phyloP scores from a whole-genome alignment of 2,888 invertebrate species.

The Odontocerum albicorne region DNA sequence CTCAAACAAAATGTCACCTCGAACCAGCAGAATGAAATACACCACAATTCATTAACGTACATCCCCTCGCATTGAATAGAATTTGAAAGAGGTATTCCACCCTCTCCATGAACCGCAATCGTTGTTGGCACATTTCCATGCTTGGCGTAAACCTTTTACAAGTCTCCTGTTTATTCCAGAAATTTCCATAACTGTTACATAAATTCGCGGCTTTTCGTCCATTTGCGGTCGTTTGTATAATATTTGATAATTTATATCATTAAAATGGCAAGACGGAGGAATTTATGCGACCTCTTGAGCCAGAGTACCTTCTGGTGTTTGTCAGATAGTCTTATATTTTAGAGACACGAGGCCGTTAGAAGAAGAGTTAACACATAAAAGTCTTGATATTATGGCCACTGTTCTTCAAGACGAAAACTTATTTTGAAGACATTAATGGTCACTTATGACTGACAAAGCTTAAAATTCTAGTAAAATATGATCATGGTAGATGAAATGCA shows the following conservation, averaged over 20 bases:
- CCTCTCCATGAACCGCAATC: conserved; percentile 13
- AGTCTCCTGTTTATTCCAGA: conserved; percentile 32
- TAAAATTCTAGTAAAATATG: too few species aligned
- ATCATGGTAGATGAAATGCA: too few species aligned
- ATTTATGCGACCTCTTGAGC: conserved; percentile 15
- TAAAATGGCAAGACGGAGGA: conserved; percentile 23
- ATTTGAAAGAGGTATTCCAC: conserved; percentile 17
- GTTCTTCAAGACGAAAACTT: too few species aligned
- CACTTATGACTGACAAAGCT: too few species aligned
- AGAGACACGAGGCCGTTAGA: neutral
- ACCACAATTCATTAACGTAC: conserved; percentile 9
- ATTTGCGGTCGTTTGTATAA: conserved; percentile 34
- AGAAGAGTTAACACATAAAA: too few species aligned
- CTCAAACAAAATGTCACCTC: too few species aligned
- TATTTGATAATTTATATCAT: conserved; percentile 35
- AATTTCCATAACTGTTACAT: conserved; percentile 36
- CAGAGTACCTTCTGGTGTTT: conserved; percentile 1
- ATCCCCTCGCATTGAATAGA: conserved; percentile 20
- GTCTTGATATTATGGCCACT: too few species aligned
- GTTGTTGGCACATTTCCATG: conserved; percentile 31
- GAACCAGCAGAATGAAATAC: neutral
- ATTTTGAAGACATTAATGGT: too few species aligned
- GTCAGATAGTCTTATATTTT: neutral
- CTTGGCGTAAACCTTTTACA: conserved; percentile 29
- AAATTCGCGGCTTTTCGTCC: conserved; percentile 37